phyloP scores from a whole-genome alignment of 2,797 vertebrate species.

The Hirundo rustica region DNA sequence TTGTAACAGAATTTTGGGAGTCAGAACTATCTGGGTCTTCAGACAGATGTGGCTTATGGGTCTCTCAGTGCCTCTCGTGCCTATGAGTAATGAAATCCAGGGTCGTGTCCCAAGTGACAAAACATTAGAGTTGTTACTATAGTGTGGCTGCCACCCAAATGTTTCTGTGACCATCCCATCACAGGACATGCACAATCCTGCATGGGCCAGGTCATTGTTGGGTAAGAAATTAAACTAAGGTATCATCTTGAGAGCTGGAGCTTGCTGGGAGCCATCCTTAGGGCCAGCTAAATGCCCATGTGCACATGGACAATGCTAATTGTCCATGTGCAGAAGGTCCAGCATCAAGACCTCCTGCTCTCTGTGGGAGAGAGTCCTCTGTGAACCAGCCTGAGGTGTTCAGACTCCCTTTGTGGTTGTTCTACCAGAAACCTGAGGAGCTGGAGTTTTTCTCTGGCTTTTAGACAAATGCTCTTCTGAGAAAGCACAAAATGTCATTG shows the following conservation, averaged over 20 bases:
- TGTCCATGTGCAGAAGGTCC: neutral
- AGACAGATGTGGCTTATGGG: neutral
- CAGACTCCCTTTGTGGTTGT: neutral
- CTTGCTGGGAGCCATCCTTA: neutral
- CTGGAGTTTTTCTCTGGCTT: neutral
- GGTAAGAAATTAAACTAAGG: neutral
- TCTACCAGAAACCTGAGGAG: neutral
- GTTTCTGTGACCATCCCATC: neutral
- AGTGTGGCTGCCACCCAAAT: fast-evolving
- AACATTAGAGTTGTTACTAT: neutral
- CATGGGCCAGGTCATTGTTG: fast-evolving
- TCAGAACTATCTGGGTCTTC: neutral
- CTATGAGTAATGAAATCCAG: neutral
- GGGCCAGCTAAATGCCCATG: fast-evolving
- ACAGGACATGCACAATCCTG: neutral
- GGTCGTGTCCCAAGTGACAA: neutral
- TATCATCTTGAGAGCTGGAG: neutral
- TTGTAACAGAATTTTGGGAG: neutral
- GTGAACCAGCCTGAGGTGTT: neutral
- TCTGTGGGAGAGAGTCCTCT: neutral
- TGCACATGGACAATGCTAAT: neutral
- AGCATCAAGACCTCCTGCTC: neutral
- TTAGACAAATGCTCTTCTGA: neutral
- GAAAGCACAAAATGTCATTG: neutral
- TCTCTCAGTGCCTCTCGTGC: neutral